These are phyloP conservation scores for Phylloscopus whistleri DNA, from an alignment of 2,113 vertebrate species.

Conservation along the genomic window DNA sequence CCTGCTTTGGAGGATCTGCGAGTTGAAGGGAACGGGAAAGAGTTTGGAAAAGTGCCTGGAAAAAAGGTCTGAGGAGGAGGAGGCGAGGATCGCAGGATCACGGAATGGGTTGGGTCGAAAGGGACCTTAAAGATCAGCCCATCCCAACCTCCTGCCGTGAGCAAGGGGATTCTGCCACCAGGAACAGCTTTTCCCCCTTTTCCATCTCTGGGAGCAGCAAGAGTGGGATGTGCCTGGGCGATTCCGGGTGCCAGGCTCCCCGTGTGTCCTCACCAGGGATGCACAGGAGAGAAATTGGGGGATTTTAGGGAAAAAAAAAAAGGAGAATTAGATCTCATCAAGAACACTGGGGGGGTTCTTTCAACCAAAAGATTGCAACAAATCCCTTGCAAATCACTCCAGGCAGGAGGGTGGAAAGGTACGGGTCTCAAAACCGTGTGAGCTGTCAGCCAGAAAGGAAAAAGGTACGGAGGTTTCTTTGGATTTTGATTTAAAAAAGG, in stretches of 20 bases:
- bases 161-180: background rate
- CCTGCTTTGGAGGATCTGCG: background rate
- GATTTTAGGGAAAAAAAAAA: background rate
- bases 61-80: background rate
- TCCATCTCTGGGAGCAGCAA: no score
- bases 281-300: rapidly evolving
- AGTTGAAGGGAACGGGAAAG: rapidly evolving
- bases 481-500: background rate
- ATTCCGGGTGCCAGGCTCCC: background rate
- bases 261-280: background rate
- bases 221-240: rapidly evolving
- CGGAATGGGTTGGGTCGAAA: background rate
- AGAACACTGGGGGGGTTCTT: rapidly evolving
- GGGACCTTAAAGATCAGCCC: background rate
- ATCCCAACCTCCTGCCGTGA: background rate
- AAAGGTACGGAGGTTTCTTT: rapidly evolving
- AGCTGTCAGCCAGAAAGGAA: background rate
- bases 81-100: background rate
- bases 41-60: background rate
- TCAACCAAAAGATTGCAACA: background rate
- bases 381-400: background rate
- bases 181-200: rapidly evolving
- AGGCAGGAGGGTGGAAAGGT: background rate
- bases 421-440: rapidly evolving
- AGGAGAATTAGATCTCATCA: background rate